phyloP scores from a whole-genome alignment of 2,888 invertebrate species.

The Doris montereyensis region DNA sequence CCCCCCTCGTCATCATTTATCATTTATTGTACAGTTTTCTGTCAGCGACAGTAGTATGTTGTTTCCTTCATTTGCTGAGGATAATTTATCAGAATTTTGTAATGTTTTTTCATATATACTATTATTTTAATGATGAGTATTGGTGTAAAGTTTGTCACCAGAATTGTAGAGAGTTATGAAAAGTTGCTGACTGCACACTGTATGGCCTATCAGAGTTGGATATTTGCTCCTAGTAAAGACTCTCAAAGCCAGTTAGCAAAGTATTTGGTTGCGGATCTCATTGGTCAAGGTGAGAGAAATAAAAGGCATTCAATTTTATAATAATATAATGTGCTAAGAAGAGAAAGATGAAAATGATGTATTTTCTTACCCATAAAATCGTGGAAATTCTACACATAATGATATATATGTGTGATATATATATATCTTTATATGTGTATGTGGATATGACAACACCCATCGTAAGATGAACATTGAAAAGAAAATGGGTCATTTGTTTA shows the following conservation, averaged over 20 bases:
- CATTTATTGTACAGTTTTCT: too few relatives aligned
- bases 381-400: not conserved
- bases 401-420: not conserved
- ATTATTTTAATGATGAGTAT: too few relatives aligned
- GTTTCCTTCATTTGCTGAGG: too few relatives aligned
- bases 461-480: too few relatives aligned
- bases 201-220: conserved; percentile 52
- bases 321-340: not conserved
- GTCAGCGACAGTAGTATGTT: too few relatives aligned
- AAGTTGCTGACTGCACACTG: conserved; percentile 43
- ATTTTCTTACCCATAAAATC: not conserved
- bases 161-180: conserved; percentile 45
- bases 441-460: too few relatives aligned
- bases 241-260: conserved; percentile 45
- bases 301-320: not conserved
- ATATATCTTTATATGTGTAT: too few relatives aligned
- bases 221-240: conserved; percentile 42
- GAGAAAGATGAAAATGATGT: not conserved
- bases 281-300: conserved; percentile 40
- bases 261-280: conserved; percentile 46
- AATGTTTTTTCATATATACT: too few relatives aligned
- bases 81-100: too few relatives aligned
- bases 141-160: conserved; percentile 46
- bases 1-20: too few relatives aligned
- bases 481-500: too few relatives aligned